Conservation (phyloP, 1,140 invertebrate species). For the Tetramorium alpestre region DNA sequence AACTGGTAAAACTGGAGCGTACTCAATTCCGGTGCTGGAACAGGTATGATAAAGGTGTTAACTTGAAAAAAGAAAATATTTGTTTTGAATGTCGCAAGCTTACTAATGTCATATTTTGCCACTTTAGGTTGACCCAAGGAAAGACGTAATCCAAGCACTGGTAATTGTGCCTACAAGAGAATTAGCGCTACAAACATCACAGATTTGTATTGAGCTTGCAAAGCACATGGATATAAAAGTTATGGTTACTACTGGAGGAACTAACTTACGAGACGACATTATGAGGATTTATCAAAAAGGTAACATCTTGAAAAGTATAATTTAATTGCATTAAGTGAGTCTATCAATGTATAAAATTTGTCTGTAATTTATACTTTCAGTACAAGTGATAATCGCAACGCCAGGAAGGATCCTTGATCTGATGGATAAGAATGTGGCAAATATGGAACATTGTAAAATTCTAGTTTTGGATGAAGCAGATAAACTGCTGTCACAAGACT, state of each 20-base stretch:
- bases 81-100: not conserved
- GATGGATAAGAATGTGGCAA: constrained; percentile 99
- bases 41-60: constrained; percentile 82
- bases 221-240: constrained; percentile 98
- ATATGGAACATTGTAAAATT: constrained; percentile 98
- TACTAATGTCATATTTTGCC: not conserved
- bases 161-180: constrained; percentile 99
- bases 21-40: constrained; percentile 99
- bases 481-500: constrained; percentile 99
- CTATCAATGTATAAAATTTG: not conserved
- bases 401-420: constrained; percentile 99
- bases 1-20: constrained; percentile 99
- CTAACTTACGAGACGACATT: constrained; percentile 99
- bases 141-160: constrained; percentile 97
- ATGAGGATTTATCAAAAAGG: constrained; percentile 99
- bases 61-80: constrained; percentile 13
- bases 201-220: constrained; percentile 99
- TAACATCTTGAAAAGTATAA: constrained; percentile 77
- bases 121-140: constrained; percentile 93
- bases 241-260: constrained; percentile 99
- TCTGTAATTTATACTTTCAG: constrained; percentile 86
- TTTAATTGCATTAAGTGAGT: constrained; percentile 10
- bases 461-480: constrained; percentile 99
- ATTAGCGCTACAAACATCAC: constrained; percentile 99
- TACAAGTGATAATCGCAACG: constrained; percentile 99